Base-by-base conservation (phyloP, 1,140 invertebrate species). In the Drosophila jambulina region DNA sequence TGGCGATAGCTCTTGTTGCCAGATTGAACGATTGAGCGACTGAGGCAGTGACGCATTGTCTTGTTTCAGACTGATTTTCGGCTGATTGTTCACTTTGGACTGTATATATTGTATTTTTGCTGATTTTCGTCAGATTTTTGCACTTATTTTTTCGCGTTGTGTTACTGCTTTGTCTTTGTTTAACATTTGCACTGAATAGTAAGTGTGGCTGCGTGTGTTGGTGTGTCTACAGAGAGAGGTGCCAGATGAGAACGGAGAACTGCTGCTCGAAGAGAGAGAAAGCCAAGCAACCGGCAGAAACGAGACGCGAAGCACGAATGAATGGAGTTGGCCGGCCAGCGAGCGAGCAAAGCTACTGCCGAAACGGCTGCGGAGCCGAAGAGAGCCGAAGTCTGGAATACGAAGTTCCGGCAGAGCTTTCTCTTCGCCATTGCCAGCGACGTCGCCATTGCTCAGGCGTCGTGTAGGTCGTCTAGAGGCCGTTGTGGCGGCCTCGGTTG, bases 381-480 rank as follows among this genome's bases (percentile, higher is more conserved):
- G 54, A 59, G 42, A 32, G 12, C 36, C 53, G 67, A 62, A 13
- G n/a, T 21, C 19, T 29, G 38, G 27, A n/a, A 27, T 12, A 42
- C 60, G 62, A 69, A 46, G 70, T 45, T 38, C 43, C 59, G 46
- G 77, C 64, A 34, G 56, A 42, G 62, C 43, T 56, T 9, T 67
- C 34, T 43, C 54, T 56, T 61, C 46, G 36, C 38, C 48, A 9
- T 32, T 38, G 34, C 23, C n/a, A 2, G 25, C 45, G 15, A 62
- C 51, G 54, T 53, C 46, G 62, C 46, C 56, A 78, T 42, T 67
- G 85, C 85, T 88, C 85, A 81, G 72, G 75, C 78, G 91, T 87
- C 78, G 91, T 85, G 91, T 92, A 92, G 91, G 91, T 92, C 91
- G 91, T 92, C 91, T 92, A 92, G 90, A 92, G 91, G 91, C 91